Base-by-base conservation (phyloP, 2,888 invertebrate species). In the Drepanosiphum platanoidis region DNA sequence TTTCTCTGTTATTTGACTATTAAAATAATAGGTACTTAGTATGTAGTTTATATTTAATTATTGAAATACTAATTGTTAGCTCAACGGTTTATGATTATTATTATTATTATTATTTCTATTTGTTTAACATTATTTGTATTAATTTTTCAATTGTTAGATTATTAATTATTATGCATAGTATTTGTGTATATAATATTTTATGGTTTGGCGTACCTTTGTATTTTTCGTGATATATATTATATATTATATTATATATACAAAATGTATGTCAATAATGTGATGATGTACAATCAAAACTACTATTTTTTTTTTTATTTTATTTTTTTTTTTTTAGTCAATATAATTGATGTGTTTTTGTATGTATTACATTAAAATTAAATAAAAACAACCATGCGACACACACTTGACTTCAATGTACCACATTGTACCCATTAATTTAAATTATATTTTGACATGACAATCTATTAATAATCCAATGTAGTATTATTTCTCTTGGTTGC, bases 51-150 rank as follows among this genome's bases (percentile, higher is more conserved):
- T 39, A 71, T 70, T 58, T 71, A 36, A 58, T 79, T 68, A 70
- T 80, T 80, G 46, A 52, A 81, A 22, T 39, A 61, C n/a, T 18
- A 61, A 70, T 81, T 30, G 58, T 72, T 81, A 81, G 71, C 81
- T 72, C 71, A 81, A 72, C 58, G 61, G 58, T 71, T 71, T 81
- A n/a, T n/a, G n/a, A n/a, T n/a, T 52, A 52, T 52, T 52, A 52
- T 52, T 52, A 80, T 71, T 58, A 70, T 79, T 79, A 81, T 80
- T 0, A 70, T 72, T 81, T 81, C 7, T 81, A 80, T 80, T 80
- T 34, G 68, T 79, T 80, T 79, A 34, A 80, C 1, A 52, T 80
- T 80, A 18, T 70, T 58, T 80, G 58, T 34, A 70, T 70, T 68
- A n/a, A 52, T 68, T 80, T 80, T 70, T 70, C 52, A 30, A 32